Conservation (phyloP, 1,140 invertebrate species). For the Agrypnia vestita region DNA sequence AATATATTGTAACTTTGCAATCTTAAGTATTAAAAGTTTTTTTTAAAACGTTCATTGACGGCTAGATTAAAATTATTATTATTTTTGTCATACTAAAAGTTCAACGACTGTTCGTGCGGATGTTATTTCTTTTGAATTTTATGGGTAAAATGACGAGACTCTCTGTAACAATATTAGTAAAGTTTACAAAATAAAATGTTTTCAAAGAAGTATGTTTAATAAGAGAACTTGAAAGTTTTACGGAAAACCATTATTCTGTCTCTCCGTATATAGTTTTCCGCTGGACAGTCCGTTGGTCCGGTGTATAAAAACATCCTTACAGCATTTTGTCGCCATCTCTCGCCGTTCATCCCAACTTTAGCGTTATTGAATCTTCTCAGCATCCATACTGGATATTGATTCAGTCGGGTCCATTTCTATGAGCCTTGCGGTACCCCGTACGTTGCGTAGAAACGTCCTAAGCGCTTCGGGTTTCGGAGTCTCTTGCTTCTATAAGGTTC, state of each 20-base stretch:
- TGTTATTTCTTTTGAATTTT: too few species aligned
- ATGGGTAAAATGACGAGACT: too few species aligned
- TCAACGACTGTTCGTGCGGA: too few species aligned
- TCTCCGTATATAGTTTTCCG: slow-evolving; percentile 10
- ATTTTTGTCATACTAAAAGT: too few species aligned
- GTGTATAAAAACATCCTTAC: slow-evolving; percentile 55
- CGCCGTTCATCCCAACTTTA: slow-evolving; percentile 55
- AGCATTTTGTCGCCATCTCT: slow-evolving; percentile 52
- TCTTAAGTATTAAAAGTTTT: too few species aligned
- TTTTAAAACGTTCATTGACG: too few species aligned
- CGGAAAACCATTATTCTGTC: slow-evolving; percentile 22
- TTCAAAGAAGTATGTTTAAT: slow-evolving; percentile 18
- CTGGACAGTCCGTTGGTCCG: slow-evolving; percentile 12
- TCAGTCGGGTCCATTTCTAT: slow-evolving; percentile 46
- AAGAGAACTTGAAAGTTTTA: slow-evolving; percentile 19
- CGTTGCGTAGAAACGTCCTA: neutral
- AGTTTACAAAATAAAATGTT: slow-evolving; percentile 7
- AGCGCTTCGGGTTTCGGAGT: slow-evolving; percentile 8
- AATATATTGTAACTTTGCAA: too few species aligned
- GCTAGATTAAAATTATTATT: too few species aligned
- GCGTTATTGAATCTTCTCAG: slow-evolving; percentile 60
- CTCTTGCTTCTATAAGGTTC: neutral
- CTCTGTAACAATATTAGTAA: neutral
- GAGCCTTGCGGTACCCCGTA: slow-evolving; percentile 22
- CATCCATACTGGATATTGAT: slow-evolving; percentile 61